Conservation (phyloP, 2,113 vertebrate genomes). For the Odontophorus gujanensis region DNA sequence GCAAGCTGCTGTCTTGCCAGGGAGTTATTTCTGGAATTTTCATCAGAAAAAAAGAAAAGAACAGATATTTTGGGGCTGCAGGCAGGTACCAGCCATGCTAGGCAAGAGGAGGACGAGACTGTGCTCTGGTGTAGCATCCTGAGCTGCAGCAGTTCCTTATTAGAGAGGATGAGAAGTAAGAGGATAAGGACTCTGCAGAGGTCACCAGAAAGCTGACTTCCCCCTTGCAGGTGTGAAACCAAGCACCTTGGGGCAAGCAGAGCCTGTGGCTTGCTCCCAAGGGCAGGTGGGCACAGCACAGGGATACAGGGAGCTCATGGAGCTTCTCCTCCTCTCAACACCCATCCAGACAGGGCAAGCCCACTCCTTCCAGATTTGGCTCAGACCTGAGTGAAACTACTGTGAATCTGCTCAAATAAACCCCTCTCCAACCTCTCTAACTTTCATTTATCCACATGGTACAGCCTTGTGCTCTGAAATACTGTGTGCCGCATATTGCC, state of each 20-base stretch:
- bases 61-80: background rate
- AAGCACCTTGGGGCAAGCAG: background rate
- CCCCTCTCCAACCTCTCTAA: background rate
- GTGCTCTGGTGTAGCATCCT: background rate
- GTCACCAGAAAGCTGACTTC: background rate
- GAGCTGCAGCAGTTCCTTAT: rapidly evolving
- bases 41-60: background rate
- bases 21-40: background rate
- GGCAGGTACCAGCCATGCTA: rapidly evolving
- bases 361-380: background rate
- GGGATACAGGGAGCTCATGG: background rate
- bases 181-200: background rate
- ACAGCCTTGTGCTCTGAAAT: no score
- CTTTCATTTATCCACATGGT: background rate
- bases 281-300: background rate
- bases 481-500: no score
- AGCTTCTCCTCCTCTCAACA: background rate
- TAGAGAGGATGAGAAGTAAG: background rate
- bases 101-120: background rate
- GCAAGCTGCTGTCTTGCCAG: background rate
- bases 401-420: background rate
- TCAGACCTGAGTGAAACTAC: background rate
- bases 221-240: background rate
- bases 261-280: background rate
- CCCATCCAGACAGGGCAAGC: background rate